These are phyloP conservation scores for Strongylocentrotus purpuratus DNA, from an alignment of 35 echinoderm and acorn worm genomes.

Conservation along the genomic window DNA sequence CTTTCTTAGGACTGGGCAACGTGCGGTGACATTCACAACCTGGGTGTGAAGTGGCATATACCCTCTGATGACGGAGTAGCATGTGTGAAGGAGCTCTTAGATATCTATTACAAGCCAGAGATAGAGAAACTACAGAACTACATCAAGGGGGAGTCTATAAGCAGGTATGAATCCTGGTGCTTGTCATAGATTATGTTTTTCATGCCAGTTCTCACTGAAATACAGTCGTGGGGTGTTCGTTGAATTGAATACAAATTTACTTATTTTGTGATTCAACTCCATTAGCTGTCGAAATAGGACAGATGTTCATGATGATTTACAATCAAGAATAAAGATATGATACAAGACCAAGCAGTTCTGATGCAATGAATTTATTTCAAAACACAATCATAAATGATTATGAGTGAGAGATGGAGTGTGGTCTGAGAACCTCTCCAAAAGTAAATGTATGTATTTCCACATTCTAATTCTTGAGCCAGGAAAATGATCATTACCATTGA, in stretches of 20 bases:
- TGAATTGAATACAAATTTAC: background rate
- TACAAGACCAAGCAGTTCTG: too few species aligned
- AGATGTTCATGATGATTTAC: too few species aligned
- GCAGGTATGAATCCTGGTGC: constrained; percentile 60
- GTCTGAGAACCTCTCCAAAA: too few species aligned
- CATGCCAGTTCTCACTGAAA: background rate
- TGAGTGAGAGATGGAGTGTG: too few species aligned
- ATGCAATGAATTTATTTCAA: too few species aligned
- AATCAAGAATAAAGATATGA: too few species aligned
- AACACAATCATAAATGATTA: too few species aligned
- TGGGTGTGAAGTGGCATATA: constrained; percentile 77
- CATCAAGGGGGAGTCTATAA: constrained; percentile 73
- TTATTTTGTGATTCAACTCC: background rate
- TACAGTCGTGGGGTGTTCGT: background rate
- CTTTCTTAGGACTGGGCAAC: constrained; percentile 85
- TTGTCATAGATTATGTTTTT: background rate
- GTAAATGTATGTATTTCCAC: too few species aligned
- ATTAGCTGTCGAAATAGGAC: too few species aligned
- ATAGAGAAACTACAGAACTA: constrained; percentile 74
- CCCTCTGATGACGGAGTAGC: constrained; percentile 68
- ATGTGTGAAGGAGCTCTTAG: constrained; percentile 69
- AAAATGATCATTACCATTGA: too few species aligned
- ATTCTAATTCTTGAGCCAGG: too few species aligned
- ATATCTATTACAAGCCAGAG: constrained; percentile 81
- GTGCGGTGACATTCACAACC: constrained; percentile 67